phyloP scores from a whole-genome alignment of 2,888 invertebrate genomes.

The Watsonalla cultraria region DNA sequence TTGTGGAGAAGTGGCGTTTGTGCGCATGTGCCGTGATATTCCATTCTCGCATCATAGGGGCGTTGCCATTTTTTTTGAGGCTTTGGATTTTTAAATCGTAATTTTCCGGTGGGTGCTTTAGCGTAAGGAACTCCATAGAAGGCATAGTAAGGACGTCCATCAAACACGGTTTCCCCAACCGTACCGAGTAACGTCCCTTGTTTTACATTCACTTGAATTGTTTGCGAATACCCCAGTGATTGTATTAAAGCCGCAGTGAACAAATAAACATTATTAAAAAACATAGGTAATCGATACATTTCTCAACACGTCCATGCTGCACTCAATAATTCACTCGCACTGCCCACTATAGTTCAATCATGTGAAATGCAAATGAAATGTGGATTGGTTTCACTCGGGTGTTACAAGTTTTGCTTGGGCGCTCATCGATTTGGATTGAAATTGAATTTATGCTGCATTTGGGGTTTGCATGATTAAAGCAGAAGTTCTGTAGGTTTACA shows the following conservation, averaged over 20 bases:
- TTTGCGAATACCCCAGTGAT: constrained; percentile 15
- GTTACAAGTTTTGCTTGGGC: constrained; percentile 33
- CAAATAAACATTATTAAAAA: too few relatives aligned
- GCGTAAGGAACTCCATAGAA: constrained; percentile 70
- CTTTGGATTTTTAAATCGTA: constrained; percentile 62
- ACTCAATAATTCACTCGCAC: background rate
- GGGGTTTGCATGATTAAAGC: too few relatives aligned
- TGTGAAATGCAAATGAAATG: background rate
- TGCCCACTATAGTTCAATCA: background rate
- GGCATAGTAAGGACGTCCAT: constrained; percentile 43
- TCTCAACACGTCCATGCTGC: constrained; percentile 13
- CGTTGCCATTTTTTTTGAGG: constrained; percentile 62
- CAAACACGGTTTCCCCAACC: constrained; percentile 41
- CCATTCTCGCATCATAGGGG: constrained; percentile 77
- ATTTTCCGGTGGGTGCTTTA: constrained; percentile 43
- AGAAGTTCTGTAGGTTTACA: too few relatives aligned
- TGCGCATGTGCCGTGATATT: constrained; percentile 76
- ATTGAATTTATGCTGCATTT: too few relatives aligned
- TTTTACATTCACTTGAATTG: constrained; percentile 45
- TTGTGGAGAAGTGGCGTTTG: constrained; percentile 76
- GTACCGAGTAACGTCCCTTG: constrained; percentile 52
- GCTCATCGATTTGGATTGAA: too few relatives aligned
- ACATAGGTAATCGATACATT: constrained; percentile 19
- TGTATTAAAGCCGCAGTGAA: too few relatives aligned
- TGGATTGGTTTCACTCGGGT: constrained; percentile 31